These are phyloP conservation scores for Drosophila lacertosa DNA, from an alignment of 1,140 invertebrate genomes.

Conservation along the genomic window DNA sequence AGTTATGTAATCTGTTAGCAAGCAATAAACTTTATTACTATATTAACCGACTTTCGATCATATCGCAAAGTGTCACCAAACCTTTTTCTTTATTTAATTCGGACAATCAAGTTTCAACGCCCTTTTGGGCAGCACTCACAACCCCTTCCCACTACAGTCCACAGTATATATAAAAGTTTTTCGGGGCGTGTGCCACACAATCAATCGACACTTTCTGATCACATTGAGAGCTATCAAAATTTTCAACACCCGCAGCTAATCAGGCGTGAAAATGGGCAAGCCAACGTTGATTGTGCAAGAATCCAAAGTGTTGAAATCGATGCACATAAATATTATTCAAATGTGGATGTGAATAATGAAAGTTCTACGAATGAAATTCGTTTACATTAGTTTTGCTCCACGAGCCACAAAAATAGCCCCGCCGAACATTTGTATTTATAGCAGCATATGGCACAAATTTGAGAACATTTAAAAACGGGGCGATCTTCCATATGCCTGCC, in stretches of 20 bases:
- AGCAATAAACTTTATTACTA: neutral
- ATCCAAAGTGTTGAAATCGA: conserved; percentile 54
- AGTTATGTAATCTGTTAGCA: too few species aligned
- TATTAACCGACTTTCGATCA: neutral
- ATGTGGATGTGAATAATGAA: neutral
- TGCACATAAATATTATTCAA: conserved; percentile 33
- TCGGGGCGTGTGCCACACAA: conserved; percentile 48
- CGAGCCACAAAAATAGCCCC: conserved; percentile 32
- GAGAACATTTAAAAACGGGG: neutral
- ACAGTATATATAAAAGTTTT: conserved; percentile 13
- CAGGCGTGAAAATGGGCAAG: conserved; percentile 68
- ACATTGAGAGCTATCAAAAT: conserved; percentile 45
- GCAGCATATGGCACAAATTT: conserved; percentile 32
- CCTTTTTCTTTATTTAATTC: neutral
- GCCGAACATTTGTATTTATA: conserved; percentile 47
- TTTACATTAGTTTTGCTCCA: neutral
- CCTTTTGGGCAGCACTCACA: neutral
- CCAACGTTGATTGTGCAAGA: conserved; percentile 53
- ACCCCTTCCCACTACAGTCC: neutral
- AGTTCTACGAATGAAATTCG: conserved; percentile 1
- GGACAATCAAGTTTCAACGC: too few species aligned
- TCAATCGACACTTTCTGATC: conserved; percentile 62
- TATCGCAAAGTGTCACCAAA: neutral
- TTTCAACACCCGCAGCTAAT: conserved; percentile 70
- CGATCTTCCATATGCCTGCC: conserved; percentile 2